Base-by-base conservation (phyloP, 35 echinoderm and acorn worm genomes). In the Apostichopus japonicus region DNA sequence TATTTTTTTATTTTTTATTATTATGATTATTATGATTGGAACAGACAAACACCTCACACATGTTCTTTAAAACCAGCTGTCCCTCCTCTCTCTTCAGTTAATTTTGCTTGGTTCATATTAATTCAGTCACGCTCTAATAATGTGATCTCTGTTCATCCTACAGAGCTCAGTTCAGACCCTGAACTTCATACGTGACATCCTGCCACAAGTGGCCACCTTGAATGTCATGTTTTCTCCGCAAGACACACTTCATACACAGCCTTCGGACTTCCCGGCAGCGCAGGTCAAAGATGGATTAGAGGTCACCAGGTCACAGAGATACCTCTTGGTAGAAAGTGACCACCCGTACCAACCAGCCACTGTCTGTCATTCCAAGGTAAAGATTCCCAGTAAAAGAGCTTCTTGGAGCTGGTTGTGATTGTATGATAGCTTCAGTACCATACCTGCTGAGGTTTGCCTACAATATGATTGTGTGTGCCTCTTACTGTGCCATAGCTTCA, bases 151-250 rank as follows among this genome's bases (percentile, higher is more conserved):
- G 2, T 75, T 75, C 71, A 6, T 56, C 17, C 21, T 90, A 24
- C 93, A 98, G 97, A 99, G 97, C 91, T 94, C 95, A 79, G 95
- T 96, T 8, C 93, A 96, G 78, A 94, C 95, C 54, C 59, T 99
- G 78, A 95, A 92, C 56, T 72, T 99, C 2, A 83, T 99, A 11
- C 81, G 94, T 23, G 95, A 96, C 15, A 79, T 96, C 87, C 92
- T 96, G 6, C 97, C 97, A 17, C 95, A 94, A 53, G 95, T 98
- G 4, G 92, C 93, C 77, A 86, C 93, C 77, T 86, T 99, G 87
- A 99, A 99, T 91, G 90, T 90, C 10, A 86, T 94, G 56, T 92
- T 91, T 88, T 88, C 86, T 52, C 96, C 96, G 33, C 90, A 77
- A 79, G 17, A 52, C 14, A 23, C n/a, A 15, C 23, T 79, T 10